Percentiles rank a stretch among this genome's conserved stretches.
phyloP scores from a whole-genome alignment of 2,797 vertebrate genomes.

The Glyptemys insculpta region DNA sequence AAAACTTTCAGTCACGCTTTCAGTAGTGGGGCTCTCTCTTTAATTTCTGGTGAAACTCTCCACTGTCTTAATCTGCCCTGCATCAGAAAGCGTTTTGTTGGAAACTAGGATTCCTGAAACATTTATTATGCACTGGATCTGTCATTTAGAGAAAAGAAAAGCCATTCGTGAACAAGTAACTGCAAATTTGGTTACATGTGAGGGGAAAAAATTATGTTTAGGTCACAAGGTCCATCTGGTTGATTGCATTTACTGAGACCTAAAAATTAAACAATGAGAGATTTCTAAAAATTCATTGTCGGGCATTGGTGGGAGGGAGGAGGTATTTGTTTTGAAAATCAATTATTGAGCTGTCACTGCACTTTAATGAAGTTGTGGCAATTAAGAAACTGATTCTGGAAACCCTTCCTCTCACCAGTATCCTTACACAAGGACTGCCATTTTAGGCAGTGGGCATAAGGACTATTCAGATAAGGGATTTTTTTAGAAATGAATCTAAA shows the following conservation, averaged over 20 bases:
- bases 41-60: conserved; percentile 20
- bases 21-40: neutral
- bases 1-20: conserved; percentile 42
- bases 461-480: neutral
- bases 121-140: neutral
- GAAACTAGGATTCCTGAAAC: neutral
- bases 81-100: conserved; percentile 19
- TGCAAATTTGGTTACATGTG: neutral
- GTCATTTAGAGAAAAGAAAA: neutral
- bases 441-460: conserved; percentile 38
- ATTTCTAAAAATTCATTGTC: neutral
- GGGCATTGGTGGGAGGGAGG: neutral
- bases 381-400: conserved; percentile 64
- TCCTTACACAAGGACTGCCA: neutral
- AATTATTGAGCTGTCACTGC: conserved; percentile 46
- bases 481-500: conserved; percentile 27
- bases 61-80: neutral
- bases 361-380: conserved; percentile 62
- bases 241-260: neutral
- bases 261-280: conserved; percentile 12
- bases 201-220: neutral
- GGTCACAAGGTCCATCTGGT: neutral
- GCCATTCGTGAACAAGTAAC: neutral
- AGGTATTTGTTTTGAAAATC: conserved; percentile 63
- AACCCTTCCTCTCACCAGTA: conserved; percentile 10